These are phyloP conservation scores for Netelia melanura DNA, from an alignment of 2,888 invertebrate genomes.

Conservation along the genomic window DNA sequence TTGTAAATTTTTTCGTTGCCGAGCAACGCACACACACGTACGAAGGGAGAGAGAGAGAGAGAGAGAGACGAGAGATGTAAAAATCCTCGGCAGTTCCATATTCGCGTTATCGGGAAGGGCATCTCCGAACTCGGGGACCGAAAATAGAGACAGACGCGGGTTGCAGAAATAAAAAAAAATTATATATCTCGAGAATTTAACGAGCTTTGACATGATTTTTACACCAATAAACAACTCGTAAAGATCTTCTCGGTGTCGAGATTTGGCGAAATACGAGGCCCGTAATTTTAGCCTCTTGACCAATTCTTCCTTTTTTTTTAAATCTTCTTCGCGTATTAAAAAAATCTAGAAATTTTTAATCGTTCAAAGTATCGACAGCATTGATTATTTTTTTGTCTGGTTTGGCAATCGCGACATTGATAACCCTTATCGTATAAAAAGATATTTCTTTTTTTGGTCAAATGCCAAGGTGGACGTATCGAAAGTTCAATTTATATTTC, in stretches of 20 bases:
- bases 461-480: too few species aligned
- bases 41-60: background rate
- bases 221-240: constrained; percentile 31
- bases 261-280: background rate
- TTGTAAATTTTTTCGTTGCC: constrained; percentile 43
- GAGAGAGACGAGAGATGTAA: constrained; percentile 1
- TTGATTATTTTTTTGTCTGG: background rate
- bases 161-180: background rate
- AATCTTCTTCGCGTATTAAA: constrained; percentile 13
- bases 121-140: constrained; percentile 2
- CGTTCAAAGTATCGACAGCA: background rate
- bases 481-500: too few species aligned
- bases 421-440: too few species aligned
- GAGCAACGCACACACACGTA: too few species aligned
- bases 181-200: constrained; percentile 30
- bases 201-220: constrained; percentile 21
- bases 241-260: constrained; percentile 8
- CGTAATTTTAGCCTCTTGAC: background rate
- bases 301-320: background rate
- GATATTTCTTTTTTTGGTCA: too few species aligned
- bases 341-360: background rate
- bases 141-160: constrained; percentile 1
- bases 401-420: too few species aligned
- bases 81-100: constrained; percentile 19
- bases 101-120: constrained; percentile 32